Conservation (phyloP, 2,113 vertebrate species). For the Mus musculus region GRCm39 chr11:67827001-67827500, state of each 20-base stretch:
- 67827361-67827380: not conserved
- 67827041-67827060: conserved; percentile 1
- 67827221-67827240: conserved; percentile 14
- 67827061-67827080: not conserved
- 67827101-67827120: not conserved
- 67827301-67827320: not conserved
- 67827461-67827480: not conserved
- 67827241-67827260: not conserved
- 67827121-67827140: not conserved
- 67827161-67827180: not conserved
- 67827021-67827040: conserved; percentile 24
- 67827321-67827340: not conserved
- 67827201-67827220: not conserved
- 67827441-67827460: conserved; percentile 1
- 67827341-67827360: not conserved
- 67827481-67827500: not conserved
- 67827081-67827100: not conserved
- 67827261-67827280: conserved; percentile 24
- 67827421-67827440: not conserved
- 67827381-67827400: not conserved
- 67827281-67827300: not conserved
- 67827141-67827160: not conserved
- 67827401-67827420: not conserved
- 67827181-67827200: not conserved
- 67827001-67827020: not conserved